Base-by-base conservation (phyloP, 2,113 vertebrate species). In the Dicrurus megarhynchus region DNA sequence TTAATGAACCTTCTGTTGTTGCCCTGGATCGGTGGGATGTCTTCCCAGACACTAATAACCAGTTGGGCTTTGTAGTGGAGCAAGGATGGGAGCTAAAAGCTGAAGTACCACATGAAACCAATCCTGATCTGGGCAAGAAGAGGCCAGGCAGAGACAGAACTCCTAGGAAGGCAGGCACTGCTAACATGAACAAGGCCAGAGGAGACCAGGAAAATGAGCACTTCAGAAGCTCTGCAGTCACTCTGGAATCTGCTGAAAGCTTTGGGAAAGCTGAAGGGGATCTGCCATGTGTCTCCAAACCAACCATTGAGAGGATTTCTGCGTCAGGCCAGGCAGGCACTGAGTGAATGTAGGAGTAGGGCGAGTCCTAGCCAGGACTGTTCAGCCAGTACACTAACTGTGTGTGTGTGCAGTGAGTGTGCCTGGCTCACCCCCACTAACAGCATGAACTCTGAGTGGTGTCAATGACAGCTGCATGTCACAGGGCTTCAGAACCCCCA, bases 241-340 rank as follows among this genome's bases (percentile, higher is more conserved):
- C 97, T 91, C 76, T 79, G 3, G 37, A 98, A 97, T 87, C 98
- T 83, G 19, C 98, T 96, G 41, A 98, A 94, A 24, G 94, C 69
- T 3, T 95, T 93, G 63, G 83, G 90, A 96, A 80, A 79, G 81
- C 96, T 16, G 96, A 77, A 64, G 89, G n/a, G 81, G 97, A 97
- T 82, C 76, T 74, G 55, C 95, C 71, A 3, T 73, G 18, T 7
- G 7, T 95, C 94, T 64, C 53, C 90, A 95, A 71, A 7, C 96
- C 98, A 73, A 92, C 90, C 56, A 82, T 97, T 68, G 98, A 99
- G 97, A 97, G 99, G 96, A 98, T 99, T 95, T 99, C 99, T 88
- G 99, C 99, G 1, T 99, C 99, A 32, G 98, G 99, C 98, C 99
- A 99, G 97, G 99, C 99, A 99, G 98, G 99, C 98, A 39, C 64